phyloP scores from a whole-genome alignment of 2,113 vertebrate genomes.

The Axis porcinus region DNA sequence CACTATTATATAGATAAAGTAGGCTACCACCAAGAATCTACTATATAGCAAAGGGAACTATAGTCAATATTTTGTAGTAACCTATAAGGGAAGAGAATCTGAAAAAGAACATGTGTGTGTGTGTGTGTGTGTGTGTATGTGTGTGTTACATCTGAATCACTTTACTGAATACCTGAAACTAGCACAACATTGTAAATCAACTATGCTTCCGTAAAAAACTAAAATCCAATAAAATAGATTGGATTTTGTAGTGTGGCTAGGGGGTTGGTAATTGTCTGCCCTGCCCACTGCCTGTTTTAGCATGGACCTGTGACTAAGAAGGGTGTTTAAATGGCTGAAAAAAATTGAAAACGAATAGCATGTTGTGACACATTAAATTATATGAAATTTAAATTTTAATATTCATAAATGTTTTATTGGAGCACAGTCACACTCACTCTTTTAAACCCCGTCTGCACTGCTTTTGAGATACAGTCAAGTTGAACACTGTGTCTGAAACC shows the following conservation, averaged over 20 bases:
- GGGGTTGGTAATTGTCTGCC: neutral
- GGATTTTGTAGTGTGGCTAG: neutral
- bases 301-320: neutral
- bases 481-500: neutral
- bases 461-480: neutral
- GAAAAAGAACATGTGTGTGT: neutral
- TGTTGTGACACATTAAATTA: neutral
- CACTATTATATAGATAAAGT: neutral
- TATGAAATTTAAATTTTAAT: neutral
- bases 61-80: neutral
- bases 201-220: neutral
- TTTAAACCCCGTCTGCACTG: neutral
- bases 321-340: neutral
- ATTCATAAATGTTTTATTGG: neutral
- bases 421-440: neutral
- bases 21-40: neutral
- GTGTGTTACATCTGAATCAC: neutral
- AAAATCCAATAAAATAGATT: neutral
- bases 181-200: neutral
- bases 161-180: neutral
- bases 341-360: neutral
- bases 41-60: neutral
- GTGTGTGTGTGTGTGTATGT: neutral
- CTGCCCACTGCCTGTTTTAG: neutral
- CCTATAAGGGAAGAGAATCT: neutral